These are phyloP conservation scores for Alouatta palliata DNA, from an alignment of 2,113 vertebrate genomes.

Conservation along the genomic window DNA sequence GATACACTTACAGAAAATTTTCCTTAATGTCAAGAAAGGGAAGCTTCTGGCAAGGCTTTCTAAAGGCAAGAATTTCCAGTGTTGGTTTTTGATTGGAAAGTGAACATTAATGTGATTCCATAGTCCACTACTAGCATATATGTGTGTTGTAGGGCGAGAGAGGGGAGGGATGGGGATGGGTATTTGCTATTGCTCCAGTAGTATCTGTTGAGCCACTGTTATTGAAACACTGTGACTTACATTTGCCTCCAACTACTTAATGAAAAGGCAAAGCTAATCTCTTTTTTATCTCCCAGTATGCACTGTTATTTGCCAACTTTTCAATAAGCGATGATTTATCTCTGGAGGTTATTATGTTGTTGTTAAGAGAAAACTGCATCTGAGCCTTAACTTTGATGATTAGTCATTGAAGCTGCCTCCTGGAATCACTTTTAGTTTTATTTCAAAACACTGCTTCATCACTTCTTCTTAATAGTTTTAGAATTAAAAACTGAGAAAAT, in stretches of 20 bases:
- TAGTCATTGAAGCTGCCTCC: constrained; percentile 58
- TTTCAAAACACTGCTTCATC: constrained; percentile 55
- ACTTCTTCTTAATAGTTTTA: constrained; percentile 54
- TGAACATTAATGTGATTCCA: background rate
- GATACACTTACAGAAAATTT: background rate
- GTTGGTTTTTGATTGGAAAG: background rate
- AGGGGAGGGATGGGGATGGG: background rate
- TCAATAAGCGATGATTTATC: constrained; percentile 75
- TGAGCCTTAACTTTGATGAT: constrained; percentile 71
- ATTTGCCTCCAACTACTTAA: constrained; percentile 73
- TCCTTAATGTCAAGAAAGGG: background rate
- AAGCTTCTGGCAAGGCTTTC: background rate
- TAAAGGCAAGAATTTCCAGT: background rate
- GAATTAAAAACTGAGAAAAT: constrained; percentile 57
- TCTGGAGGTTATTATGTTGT: constrained; percentile 36
- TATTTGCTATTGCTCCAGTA: background rate
- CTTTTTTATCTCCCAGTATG: constrained; percentile 53
- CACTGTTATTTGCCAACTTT: constrained; percentile 63
- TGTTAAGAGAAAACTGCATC: constrained; percentile 50
- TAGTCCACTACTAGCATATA: background rate
- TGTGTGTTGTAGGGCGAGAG: rapidly evolving
- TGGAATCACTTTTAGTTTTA: constrained; percentile 62
- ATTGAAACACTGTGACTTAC: constrained; percentile 42
- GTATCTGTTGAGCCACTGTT: background rate
- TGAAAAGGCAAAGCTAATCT: constrained; percentile 74